A percentile compares a stretch with the other conserved stretches of the same genome.
phyloP scores from a whole-genome alignment of 2,113 vertebrate genomes.

The Cyphomyrus plagiostoma region DNA sequence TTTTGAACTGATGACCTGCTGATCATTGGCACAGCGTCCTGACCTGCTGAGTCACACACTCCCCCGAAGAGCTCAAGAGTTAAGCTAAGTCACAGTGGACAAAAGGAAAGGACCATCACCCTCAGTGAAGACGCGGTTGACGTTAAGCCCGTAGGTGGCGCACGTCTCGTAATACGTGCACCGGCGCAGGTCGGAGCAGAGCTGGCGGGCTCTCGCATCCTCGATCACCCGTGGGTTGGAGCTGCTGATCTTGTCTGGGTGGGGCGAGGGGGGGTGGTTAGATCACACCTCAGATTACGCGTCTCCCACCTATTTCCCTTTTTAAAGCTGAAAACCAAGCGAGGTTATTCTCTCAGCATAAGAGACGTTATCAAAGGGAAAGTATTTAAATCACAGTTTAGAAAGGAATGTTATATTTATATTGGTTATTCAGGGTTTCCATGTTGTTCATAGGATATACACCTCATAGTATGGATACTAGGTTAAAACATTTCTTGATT shows the following conservation, averaged over 20 bases:
- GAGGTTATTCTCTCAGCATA: not conserved
- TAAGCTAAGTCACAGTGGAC: not conserved
- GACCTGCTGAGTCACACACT: not conserved
- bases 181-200: constrained; percentile 77
- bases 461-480: not conserved
- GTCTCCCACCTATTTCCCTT: not conserved
- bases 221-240: constrained; percentile 80
- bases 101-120: constrained; percentile 52
- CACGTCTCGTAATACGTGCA: constrained; percentile 93
- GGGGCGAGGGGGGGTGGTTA: not conserved
- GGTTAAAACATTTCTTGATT: not conserved
- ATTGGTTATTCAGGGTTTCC: not conserved
- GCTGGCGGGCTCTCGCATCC: constrained; percentile 73
- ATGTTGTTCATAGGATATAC: not conserved
- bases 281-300: not conserved
- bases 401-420: not conserved
- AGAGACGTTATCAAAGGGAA: not conserved
- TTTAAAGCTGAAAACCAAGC: not conserved
- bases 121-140: constrained; percentile 86
- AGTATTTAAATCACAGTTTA: not conserved
- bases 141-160: constrained; percentile 91
- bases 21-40: not conserved
- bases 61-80: not conserved
- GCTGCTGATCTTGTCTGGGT: constrained; percentile 83
- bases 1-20: not conserved